Percentiles rank a stretch among this genome's conserved stretches.
phyloP scores from a whole-genome alignment of 92 coral and sea anemone genomes.

The Parazoanthus atlanticus region DNA sequence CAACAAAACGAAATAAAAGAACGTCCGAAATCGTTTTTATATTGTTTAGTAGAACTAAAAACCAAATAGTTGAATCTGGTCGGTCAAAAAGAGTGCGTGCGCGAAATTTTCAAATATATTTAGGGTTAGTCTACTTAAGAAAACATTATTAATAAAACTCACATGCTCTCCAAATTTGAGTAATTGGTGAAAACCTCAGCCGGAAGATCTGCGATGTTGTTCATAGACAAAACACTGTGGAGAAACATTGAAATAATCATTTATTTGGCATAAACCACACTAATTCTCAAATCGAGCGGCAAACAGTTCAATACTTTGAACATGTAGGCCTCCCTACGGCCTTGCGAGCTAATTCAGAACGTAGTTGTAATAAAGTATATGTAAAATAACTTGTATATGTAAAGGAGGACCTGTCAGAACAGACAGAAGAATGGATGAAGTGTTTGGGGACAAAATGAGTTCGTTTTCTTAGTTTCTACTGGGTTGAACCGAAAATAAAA shows the following conservation, averaged over 20 bases:
- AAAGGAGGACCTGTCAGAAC: no score
- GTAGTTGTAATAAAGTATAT: no score
- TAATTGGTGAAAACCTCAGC: constrained; percentile 24
- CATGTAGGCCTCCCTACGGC: neutral
- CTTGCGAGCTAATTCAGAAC: neutral
- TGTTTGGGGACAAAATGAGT: neutral
- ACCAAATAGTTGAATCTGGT: neutral
- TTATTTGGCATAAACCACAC: neutral
- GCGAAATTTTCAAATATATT: neutral
- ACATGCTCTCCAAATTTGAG: constrained; percentile 31
- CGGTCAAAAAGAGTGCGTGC: neutral
- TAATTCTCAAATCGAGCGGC: no score
- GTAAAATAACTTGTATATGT: no score
- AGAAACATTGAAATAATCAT: neutral
- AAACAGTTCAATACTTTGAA: no score
- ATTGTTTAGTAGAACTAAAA: neutral
- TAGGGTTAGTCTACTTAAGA: neutral
- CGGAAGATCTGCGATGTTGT: constrained; percentile 17
- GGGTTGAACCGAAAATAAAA: neutral
- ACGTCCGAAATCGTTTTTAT: neutral
- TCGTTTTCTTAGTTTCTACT: neutral
- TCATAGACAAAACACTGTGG: constrained; percentile 3
- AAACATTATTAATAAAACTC: neutral
- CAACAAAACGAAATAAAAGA: no score
- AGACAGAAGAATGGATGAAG: no score